phyloP scores from a whole-genome alignment of 2,888 invertebrate species.

The Ypsolopha scabrella region DNA sequence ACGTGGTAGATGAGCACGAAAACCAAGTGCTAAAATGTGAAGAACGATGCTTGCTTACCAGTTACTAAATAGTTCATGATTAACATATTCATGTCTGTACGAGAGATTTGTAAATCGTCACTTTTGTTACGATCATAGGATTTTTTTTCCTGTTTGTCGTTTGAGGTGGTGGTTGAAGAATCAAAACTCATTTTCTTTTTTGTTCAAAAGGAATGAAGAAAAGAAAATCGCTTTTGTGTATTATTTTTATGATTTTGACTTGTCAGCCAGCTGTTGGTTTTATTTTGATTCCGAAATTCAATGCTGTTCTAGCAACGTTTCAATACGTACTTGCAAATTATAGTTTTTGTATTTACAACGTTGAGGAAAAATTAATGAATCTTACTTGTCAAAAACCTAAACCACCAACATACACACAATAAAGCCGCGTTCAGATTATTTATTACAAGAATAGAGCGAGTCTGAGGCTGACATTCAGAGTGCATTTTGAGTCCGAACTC shows the following conservation, averaged over 20 bases:
- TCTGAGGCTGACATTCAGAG: too few species aligned
- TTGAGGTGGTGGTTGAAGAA: slow-evolving; percentile 34
- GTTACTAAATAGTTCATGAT: slow-evolving; percentile 99
- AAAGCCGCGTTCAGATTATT: too few species aligned
- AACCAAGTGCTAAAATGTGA: not conserved
- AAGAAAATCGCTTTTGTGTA: not conserved
- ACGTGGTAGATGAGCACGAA: not conserved
- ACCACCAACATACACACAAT: too few species aligned
- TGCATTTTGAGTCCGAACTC: too few species aligned
- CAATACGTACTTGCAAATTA: too few species aligned
- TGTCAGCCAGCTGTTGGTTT: not conserved
- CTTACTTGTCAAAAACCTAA: too few species aligned
- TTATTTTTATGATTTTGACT: not conserved
- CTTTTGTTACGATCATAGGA: slow-evolving; percentile 80
- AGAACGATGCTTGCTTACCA: slow-evolving; percentile 66
- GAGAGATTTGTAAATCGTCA: slow-evolving; percentile 84
- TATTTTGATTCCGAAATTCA: not conserved
- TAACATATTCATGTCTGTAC: slow-evolving; percentile 95
- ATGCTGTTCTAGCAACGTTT: not conserved
- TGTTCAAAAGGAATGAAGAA: too few species aligned
- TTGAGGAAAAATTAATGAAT: too few species aligned
- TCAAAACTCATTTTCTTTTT: slow-evolving; percentile 46
- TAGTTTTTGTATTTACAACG: too few species aligned
- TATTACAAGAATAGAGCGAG: too few species aligned
- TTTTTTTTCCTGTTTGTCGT: slow-evolving; percentile 54